A percentile compares a stretch with the other conserved stretches of the same genome.
phyloP scores from a whole-genome alignment of 2,888 invertebrate species.

The Yponomeuta sedellus region DNA sequence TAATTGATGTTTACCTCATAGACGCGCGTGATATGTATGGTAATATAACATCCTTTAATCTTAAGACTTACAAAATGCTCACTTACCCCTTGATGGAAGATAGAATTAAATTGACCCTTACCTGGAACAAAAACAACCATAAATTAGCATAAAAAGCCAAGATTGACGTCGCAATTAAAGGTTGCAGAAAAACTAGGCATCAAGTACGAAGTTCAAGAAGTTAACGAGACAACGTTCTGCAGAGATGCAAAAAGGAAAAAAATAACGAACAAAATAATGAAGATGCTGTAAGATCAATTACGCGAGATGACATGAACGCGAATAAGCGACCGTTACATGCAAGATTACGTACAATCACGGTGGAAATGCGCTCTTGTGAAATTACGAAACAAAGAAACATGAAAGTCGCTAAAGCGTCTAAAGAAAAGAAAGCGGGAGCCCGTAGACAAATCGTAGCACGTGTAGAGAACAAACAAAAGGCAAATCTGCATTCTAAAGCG shows the following conservation, averaged over 20 bases:
- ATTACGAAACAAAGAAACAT: slow-evolving; percentile 65
- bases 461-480: slow-evolving; percentile 31
- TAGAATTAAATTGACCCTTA: slow-evolving; percentile 33
- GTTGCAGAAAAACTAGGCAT: slow-evolving; percentile 10
- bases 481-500: slow-evolving; percentile 25
- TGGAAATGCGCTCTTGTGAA: slow-evolving; percentile 44
- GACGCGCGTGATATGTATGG: slow-evolving; percentile 30
- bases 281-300: slow-evolving; percentile 57
- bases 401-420: slow-evolving; percentile 52
- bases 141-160: slow-evolving; percentile 21
- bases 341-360: slow-evolving; percentile 54
- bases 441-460: slow-evolving; percentile 47
- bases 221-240: slow-evolving; percentile 34
- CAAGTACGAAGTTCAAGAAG: slow-evolving; percentile 40
- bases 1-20: slow-evolving; percentile 70
- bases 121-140: slow-evolving; percentile 56
- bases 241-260: background rate
- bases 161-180: background rate
- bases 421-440: slow-evolving; percentile 55
- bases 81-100: slow-evolving; percentile 2
- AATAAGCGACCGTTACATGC: slow-evolving; percentile 47
- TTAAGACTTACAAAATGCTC: background rate
- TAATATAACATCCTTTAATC: slow-evolving; percentile 10
- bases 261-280: slow-evolving; percentile 38
- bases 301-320: slow-evolving; percentile 51